A percentile compares a stretch with the other conserved stretches of the same genome.
These are phyloP conservation scores for Cryptops parisi DNA, from an alignment of 2,888 invertebrate species.

Conservation along the genomic window DNA sequence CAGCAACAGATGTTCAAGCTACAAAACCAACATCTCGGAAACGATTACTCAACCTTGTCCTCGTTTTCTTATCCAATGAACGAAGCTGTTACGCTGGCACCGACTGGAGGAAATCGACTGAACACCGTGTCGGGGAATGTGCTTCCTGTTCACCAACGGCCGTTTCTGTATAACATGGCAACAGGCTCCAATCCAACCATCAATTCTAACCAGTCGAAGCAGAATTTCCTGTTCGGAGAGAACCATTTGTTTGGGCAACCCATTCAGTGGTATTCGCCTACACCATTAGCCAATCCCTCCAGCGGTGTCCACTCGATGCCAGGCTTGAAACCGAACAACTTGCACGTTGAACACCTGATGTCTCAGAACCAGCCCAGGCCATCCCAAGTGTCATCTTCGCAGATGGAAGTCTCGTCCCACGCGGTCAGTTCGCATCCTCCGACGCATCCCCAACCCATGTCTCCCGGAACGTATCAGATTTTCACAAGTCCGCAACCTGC, in stretches of 20 bases:
- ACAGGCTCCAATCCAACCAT: not conserved
- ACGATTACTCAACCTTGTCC: not conserved
- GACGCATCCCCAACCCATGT: slow-evolving; percentile 5
- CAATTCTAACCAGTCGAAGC: not conserved
- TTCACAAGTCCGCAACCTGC: slow-evolving; percentile 14
- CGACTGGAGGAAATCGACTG: not conserved
- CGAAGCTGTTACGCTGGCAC: not conserved
- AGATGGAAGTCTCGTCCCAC: not conserved
- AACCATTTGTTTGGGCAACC: slow-evolving; percentile 8
- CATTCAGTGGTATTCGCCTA: slow-evolving; percentile 9
- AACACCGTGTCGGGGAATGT: not conserved
- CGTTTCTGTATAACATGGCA: not conserved
- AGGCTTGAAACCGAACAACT: not conserved
- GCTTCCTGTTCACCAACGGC: not conserved
- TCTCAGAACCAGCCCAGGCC: slow-evolving; percentile 1
- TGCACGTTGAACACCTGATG: slow-evolving; percentile 11
- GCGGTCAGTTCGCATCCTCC: not conserved
- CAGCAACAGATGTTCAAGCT: not conserved
- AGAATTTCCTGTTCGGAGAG: not conserved
- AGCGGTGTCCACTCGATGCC: not conserved
- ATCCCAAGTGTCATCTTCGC: not conserved
- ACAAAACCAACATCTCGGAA: not conserved
- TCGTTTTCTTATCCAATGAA: not conserved
- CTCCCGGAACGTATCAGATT: slow-evolving; percentile 11
- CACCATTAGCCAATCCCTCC: not conserved